Evolutionary conservation across 2,888 invertebrate species (phyloP).

Genomic region (Microdon myrmicae): DNA sequence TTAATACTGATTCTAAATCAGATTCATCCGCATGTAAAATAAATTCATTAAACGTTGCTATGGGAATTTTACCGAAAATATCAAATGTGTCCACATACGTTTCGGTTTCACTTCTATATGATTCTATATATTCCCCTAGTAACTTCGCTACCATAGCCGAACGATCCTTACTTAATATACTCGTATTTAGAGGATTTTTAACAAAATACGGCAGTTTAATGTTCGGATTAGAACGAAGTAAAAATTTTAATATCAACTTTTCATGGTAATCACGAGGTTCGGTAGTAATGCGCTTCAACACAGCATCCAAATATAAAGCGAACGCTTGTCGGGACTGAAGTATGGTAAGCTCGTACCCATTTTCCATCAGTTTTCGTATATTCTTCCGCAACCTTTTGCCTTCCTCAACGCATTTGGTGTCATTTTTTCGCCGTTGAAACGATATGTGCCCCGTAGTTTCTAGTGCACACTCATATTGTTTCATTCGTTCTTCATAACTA

Average conservation of each 20-base stretch:
- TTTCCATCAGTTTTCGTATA: constrained; percentile 69
- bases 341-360: constrained; percentile 73
- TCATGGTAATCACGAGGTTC: constrained; percentile 65
- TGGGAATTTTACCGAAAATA: constrained; percentile 69
- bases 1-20: constrained; percentile 64
- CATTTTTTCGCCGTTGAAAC: constrained; percentile 62
- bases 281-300: constrained; percentile 74
- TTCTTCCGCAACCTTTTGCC: constrained; percentile 61
- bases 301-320: constrained; percentile 79
- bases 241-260: constrained; percentile 78
- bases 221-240: constrained; percentile 76
- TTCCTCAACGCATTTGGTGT: constrained; percentile 64
- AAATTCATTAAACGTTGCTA: constrained; percentile 72
- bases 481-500: constrained; percentile 66
- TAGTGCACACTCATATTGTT: constrained; percentile 67
- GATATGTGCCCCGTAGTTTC: constrained; percentile 58
- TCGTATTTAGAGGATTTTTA: constrained; percentile 69
- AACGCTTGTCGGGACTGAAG: constrained; percentile 80
- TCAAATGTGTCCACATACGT: constrained; percentile 78
- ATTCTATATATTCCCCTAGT: constrained; percentile 81
- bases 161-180: constrained; percentile 81
- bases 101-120: constrained; percentile 86
- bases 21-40: constrained; percentile 69
- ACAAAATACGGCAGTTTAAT: constrained; percentile 76
- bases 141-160: constrained; percentile 87